Evolutionary conservation across 2,888 invertebrate species (phyloP), one percentile per base, ranked within the genome.

Genomic region (Oeneis ivallda): DNA sequence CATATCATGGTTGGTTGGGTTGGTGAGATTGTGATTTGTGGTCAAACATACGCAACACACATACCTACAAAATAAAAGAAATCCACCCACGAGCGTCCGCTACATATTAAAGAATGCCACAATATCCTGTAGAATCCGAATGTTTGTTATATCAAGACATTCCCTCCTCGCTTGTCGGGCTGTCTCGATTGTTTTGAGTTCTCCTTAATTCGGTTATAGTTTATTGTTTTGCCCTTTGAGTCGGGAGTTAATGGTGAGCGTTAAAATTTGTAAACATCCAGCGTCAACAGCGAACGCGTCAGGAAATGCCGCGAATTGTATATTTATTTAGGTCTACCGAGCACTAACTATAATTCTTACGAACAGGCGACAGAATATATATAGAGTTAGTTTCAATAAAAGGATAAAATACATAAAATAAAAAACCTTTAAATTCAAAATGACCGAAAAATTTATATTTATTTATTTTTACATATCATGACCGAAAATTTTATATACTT

Each of bases 71-170:
- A 47, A 17, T 13, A 11, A 13, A 41, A 47, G 4, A 15, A 9
- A n/a, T 32, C 37, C 19, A 50, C 26, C 17, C 43, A 19, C 34
- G 19, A 50, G 37, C 41, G 19, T 54, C 34, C 62, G 43, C 54
- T 15, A 47, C 13, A 32, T 52, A 15, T 56, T 13, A 62, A 67
- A 62, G 65, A 67, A 64, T 69, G 60, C 62, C 65, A 41, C 58
- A 62, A 64, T 69, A 65, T 69, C 69, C 67, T 61, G 62, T 61
- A 39, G 47, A 19, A 19, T 39, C 50, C 13, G 64, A 57, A 2
- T 65, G 69, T 69, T 69, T 69, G 65, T 69, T 58, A 57, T 65
- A 65, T 52, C 60, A 49, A 61, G 61, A 65, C 58, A 67, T 67
- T 61, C 64, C 53, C 53, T 37, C 17, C 32, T 32, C 53, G 60